These are phyloP conservation scores for Onthophagus taurus DNA, from an alignment of 1,140 invertebrate genomes.

Conservation along the genomic window DNA sequence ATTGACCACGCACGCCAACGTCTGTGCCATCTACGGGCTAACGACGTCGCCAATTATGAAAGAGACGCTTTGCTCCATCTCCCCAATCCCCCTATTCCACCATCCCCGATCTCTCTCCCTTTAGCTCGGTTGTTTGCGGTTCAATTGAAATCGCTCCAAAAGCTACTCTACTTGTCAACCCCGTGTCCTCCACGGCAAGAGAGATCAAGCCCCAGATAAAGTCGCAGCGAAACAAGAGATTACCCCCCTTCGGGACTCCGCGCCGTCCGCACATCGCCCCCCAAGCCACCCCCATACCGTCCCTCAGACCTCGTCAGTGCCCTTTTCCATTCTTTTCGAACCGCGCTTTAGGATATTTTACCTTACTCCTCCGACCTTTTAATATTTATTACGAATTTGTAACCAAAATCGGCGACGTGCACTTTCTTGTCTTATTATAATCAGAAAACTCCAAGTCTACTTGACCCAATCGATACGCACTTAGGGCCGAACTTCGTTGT, in stretches of 20 bases:
- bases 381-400: no score
- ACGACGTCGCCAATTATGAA: conserved; percentile 20
- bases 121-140: conserved; percentile 21
- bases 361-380: no score
- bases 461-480: no score
- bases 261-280: not conserved
- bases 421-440: no score
- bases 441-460: no score
- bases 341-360: no score
- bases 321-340: no score
- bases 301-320: no score
- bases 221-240: conserved; percentile 26
- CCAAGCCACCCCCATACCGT: not conserved
- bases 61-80: conserved; percentile 6
- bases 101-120: conserved; percentile 5
- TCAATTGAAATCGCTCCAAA: conserved; percentile 27
- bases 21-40: conserved; percentile 7
- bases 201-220: conserved; percentile 26
- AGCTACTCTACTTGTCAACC: conserved; percentile 27
- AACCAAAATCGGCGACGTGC: no score
- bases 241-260: conserved; percentile 14
- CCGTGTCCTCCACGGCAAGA: conserved; percentile 14
- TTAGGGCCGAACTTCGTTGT: no score
- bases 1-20: conserved; percentile 23
- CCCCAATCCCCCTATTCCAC: conserved; percentile 1